phyloP scores from a whole-genome alignment of 2,113 vertebrate genomes.

The Hippolais icterina region DNA sequence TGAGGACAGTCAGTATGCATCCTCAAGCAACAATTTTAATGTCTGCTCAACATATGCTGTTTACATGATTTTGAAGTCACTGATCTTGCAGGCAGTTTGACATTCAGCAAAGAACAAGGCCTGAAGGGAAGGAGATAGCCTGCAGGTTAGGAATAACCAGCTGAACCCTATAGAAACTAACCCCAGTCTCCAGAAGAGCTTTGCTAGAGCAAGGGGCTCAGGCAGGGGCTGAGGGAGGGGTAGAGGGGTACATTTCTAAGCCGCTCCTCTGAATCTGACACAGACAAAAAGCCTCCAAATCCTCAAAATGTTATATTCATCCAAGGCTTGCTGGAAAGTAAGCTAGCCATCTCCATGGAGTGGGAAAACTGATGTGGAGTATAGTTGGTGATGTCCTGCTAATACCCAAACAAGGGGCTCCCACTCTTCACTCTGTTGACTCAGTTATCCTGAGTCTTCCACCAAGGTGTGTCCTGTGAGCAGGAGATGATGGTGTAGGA shows the following conservation, averaged over 20 bases:
- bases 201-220: not conserved
- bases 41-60: not conserved
- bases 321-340: not conserved
- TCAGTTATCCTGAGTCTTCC: not conserved
- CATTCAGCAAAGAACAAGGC: not conserved
- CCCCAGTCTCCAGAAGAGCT: not conserved
- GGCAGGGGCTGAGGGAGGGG: not conserved
- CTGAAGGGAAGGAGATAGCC: not conserved
- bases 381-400: not conserved
- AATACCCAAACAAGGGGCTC: not conserved
- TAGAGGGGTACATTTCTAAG: not conserved
- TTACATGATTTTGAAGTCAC: not conserved
- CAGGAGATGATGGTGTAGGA: not conserved
- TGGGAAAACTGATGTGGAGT: not conserved
- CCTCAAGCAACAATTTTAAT: not conserved
- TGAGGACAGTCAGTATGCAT: not conserved
- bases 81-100: not conserved
- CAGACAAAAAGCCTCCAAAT: not conserved
- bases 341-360: not conserved
- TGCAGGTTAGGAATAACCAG: not conserved
- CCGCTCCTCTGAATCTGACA: not conserved
- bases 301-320: not conserved
- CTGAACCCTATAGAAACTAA: not conserved
- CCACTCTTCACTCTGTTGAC: not conserved
- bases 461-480: not conserved